These are phyloP conservation scores for Sylvietta virens DNA, from an alignment of 2,113 vertebrate genomes.

Conservation along the genomic window DNA sequence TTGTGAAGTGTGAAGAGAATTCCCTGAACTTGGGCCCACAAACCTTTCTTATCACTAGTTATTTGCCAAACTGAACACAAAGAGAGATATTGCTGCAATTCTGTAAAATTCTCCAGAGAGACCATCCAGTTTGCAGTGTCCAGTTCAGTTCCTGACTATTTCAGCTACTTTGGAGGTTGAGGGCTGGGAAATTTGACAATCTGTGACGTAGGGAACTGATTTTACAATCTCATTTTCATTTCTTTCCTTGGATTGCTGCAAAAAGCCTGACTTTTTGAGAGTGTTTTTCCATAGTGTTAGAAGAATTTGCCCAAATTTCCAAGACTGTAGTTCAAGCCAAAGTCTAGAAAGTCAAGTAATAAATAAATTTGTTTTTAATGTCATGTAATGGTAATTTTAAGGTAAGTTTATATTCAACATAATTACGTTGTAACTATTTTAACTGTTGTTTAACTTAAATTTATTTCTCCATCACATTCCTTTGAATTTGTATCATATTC, in stretches of 20 bases:
- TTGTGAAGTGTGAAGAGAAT: not conserved
- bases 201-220: not conserved
- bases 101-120: not conserved
- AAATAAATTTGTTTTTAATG: not conserved
- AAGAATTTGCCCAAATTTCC: not conserved
- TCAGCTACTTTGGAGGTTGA: not conserved
- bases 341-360: not conserved
- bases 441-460: not conserved
- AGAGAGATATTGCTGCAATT: not conserved
- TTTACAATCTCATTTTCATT: not conserved
- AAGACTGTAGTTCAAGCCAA: not conserved
- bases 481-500: not conserved
- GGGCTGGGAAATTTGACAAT: not conserved
- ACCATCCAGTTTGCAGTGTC: not conserved
- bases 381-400: not conserved
- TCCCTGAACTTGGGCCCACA: not conserved
- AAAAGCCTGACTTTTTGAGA: not conserved
- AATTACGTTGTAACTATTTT: not conserved
- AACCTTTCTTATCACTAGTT: not conserved
- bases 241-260: not conserved
- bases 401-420: not conserved
- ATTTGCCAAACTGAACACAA: not conserved
- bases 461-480: not conserved
- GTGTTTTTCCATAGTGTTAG: fast-evolving
- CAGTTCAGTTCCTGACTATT: not conserved